phyloP scores from a whole-genome alignment of 2,113 vertebrate genomes.

The Felis chaus region DNA sequence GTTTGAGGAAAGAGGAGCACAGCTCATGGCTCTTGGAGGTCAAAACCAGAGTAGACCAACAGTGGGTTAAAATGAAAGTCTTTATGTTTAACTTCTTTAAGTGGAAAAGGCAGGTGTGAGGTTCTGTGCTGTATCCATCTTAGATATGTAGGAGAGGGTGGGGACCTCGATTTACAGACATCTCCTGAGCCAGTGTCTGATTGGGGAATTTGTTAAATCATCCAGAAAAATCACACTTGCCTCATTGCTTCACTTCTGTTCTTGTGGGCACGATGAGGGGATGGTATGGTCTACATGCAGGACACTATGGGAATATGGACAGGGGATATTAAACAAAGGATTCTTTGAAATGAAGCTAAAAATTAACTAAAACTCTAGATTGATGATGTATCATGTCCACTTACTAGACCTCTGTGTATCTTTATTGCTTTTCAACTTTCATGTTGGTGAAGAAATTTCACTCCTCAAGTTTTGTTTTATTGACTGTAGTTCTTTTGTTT shows the following conservation, averaged over 20 bases:
- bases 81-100: background rate
- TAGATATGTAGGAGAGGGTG: background rate
- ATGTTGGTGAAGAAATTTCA: conserved; percentile 1
- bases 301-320: background rate
- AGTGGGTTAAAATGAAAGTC: background rate
- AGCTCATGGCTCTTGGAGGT: background rate
- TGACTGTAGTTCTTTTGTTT: background rate
- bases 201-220: background rate
- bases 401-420: background rate
- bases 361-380: background rate
- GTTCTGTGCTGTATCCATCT: background rate
- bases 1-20: background rate
- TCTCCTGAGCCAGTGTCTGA: background rate
- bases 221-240: background rate
- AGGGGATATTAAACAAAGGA: background rate
- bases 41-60: background rate
- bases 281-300: background rate
- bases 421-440: background rate
- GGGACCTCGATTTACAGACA: background rate
- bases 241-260: background rate
- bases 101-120: background rate
- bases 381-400: background rate
- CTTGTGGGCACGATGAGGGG: background rate
- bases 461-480: background rate
- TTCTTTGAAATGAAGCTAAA: background rate